phyloP scores from a whole-genome alignment of 2,888 invertebrate species.

The Spatulosminthurus flaviceps region DNA sequence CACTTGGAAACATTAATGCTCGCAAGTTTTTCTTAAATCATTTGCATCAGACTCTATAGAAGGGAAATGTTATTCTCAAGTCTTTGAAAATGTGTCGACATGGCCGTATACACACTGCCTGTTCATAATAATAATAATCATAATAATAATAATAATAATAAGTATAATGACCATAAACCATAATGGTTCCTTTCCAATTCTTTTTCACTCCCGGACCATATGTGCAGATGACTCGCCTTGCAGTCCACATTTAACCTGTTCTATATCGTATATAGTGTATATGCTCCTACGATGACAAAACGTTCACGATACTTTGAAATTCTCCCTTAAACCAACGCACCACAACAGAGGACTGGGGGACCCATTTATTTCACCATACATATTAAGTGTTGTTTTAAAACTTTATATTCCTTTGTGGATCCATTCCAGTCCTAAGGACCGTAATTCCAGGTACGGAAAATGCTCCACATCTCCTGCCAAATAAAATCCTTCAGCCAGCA shows the following conservation, averaged over 20 bases:
- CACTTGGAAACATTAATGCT: too few species aligned
- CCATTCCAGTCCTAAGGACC: slow-evolving; percentile 6
- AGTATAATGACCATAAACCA: slow-evolving; percentile 38
- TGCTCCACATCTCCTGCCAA: too few species aligned
- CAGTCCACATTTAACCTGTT: neutral
- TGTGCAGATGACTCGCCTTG: neutral
- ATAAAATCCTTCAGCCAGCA: too few species aligned
- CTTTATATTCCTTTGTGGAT: neutral
- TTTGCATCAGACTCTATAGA: neutral
- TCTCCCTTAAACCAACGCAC: neutral
- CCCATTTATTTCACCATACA: neutral
- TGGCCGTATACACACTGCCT: neutral
- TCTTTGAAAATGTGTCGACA: slow-evolving; percentile 6
- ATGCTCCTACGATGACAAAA: neutral
- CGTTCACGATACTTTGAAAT: neutral
- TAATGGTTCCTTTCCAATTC: slow-evolving; percentile 35
- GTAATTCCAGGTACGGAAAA: slow-evolving; percentile 7
- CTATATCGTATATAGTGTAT: neutral
- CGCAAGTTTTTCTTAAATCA: too few species aligned
- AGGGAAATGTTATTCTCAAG: slow-evolving; percentile 23
- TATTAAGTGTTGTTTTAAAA: slow-evolving; percentile 11
- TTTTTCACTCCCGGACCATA: slow-evolving; percentile 28
- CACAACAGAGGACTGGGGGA: neutral
- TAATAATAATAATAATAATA: too few species aligned
- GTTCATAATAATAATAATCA: slow-evolving; percentile 37